Base-by-base conservation (phyloP, 1,140 invertebrate genomes). In the Nebria ingens region DNA sequence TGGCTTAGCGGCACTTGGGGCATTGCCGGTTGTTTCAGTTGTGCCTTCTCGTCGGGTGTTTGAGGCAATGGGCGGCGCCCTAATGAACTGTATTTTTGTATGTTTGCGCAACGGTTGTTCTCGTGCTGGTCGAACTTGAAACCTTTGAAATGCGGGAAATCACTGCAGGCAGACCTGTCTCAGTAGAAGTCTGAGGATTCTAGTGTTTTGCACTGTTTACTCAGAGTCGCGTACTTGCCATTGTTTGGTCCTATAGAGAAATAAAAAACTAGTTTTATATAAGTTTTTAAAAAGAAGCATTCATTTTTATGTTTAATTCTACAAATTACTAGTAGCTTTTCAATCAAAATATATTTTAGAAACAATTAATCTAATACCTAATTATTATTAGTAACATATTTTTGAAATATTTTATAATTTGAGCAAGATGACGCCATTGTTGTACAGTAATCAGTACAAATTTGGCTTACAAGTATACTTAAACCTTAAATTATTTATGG, bases 131-230 rank as follows among this genome's bases (percentile, higher is more conserved):
- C 67, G 53, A 71, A 69, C 66, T 68, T 71, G 64, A 71, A 68
- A 63, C 66, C 64, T 68, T 68, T 71, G 59, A 71, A 71, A 61
- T 68, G 69, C 68, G 69, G 69, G 69, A 71, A 71, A 57, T 71
- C 69, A 62, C 69, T 71, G 69, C 69, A 71, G 69, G 71, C 62
- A 69, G 68, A 70, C 68, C 68, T 79, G 69, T 82, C 86, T 91
- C 87, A 93, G 87, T 93, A 93, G 74, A 93, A 93, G 76, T 93
- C 90, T 65, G 84, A 90, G 49, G 89, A 89, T 75, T 93, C 91
- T n/a, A 93, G 76, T 56, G 91, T 93, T 75, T 93, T 93, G 82
- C 91, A 93, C 74, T 92, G 89, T 76, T 91, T 92, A 82, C 87
- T 91, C 70, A 93, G 76, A 76, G 91, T 90, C 72, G 87, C 86